Evolutionary conservation across 64 coral and sea anemone species (phyloP).

Genomic region (Dendrophyllia cribrosa): DNA sequence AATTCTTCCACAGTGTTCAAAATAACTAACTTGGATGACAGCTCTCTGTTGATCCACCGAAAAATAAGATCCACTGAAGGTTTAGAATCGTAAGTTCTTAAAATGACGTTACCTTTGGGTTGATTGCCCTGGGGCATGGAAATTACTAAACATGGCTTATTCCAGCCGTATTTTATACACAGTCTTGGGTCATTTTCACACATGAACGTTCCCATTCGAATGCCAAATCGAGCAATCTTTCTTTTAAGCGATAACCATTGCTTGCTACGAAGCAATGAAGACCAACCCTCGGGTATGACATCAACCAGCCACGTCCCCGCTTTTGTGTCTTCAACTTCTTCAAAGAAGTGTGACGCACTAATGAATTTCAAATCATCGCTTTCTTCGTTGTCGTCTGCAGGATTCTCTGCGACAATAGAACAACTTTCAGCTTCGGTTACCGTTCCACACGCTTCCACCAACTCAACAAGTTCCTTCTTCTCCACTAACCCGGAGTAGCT

Average conservation of each 20-base stretch:
- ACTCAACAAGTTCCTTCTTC: constrained; percentile 91
- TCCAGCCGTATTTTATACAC: constrained; percentile 85
- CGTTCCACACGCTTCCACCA: constrained; percentile 89
- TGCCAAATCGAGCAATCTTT: constrained; percentile 91
- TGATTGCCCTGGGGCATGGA: constrained; percentile 91
- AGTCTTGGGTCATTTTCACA: constrained; percentile 88
- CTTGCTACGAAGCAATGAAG: constrained; percentile 62
- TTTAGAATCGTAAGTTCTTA: constrained; percentile 87
- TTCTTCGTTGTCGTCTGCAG: constrained; percentile 59
- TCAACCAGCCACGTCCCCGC: constrained; percentile 97
- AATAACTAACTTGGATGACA: constrained; percentile 70
- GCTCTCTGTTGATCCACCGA: constrained; percentile 80
- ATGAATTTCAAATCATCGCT: constrained; percentile 65
- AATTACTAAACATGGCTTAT: constrained; percentile 69
- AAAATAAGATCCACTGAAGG: constrained; percentile 81
- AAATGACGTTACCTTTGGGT: constrained; percentile 97
- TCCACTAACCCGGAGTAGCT: constrained; percentile 95
- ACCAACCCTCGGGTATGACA: constrained; percentile 69
- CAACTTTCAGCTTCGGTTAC: constrained; percentile 79
- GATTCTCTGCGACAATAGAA: constrained; percentile 33
- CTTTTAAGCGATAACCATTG: constrained; percentile 81
- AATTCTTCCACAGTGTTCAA: constrained; percentile 66
- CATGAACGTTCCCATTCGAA: constrained; percentile 91
- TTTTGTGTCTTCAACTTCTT: constrained; percentile 98
- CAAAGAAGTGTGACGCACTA: constrained; percentile 96